Evolutionary conservation across 2,797 vertebrate genomes (phyloP), one percentile per base, ranked within the genome.

Genomic region (Meda fulgida): DNA sequence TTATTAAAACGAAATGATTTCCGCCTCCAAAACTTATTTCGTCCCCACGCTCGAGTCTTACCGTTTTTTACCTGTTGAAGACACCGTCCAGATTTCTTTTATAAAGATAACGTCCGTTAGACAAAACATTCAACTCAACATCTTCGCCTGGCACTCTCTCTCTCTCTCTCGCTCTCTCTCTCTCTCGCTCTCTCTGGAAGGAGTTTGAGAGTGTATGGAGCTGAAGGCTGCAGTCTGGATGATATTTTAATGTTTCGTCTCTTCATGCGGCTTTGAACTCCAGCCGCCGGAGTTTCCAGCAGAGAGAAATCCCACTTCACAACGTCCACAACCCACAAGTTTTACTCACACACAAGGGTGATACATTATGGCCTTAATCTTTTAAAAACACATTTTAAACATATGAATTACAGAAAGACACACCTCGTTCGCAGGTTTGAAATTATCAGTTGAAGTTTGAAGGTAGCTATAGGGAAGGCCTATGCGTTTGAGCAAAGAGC

Each of bases 241-340:
- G 96, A 97, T 97, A 97, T 97, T 97, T 97, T 97, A 97, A 97
- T 98, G 97, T 95, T 95, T 97, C 94, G 95, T 95, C 96, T 96
- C 96, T 96, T 94, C 96, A 94, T 97, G 96, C 96, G 97, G 97
- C 97, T 98, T 98, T 98, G 97, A 98, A 98, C 97, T 97, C 95
- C 92, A 97, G 96, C 97, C 96, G 96, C 95, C 95, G 92, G 95
- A 95, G 96, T 96, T 96, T 97, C 97, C 97, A 96, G 97, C 96
- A 96, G 97, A 96, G 97, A 96, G 95, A 99, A 98, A 99, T 97
- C 97, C 97, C 97, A 97, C 97, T 98, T 97, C 96, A 98, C 97
- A 98, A 98, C 96, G 97, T 97, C 97, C 94, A 95, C 97, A 97
- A 95, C 96, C 96, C 96, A 96, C 97, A 97, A 97, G 94, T 96